Conservation (phyloP, 2,888 invertebrate species). For the Pachliopta kotzebuea region DNA sequence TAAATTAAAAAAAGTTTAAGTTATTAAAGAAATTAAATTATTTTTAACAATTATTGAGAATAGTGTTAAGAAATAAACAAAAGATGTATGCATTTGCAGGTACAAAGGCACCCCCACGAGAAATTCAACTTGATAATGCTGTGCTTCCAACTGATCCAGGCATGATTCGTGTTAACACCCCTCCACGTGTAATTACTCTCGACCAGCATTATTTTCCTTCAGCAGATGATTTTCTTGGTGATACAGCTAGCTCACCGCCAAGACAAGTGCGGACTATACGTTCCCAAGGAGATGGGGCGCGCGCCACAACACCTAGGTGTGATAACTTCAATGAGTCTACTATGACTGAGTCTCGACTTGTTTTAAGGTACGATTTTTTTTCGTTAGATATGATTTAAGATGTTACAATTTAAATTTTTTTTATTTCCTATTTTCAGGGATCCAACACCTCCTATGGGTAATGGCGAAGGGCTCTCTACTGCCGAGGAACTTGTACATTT, state of each 20-base stretch:
- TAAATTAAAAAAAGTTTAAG: no score
- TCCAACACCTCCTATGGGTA: constrained; percentile 83
- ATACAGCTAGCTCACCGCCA: constrained; percentile 61
- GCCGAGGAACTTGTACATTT: constrained; percentile 91
- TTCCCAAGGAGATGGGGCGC: constrained; percentile 67
- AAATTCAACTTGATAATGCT: constrained; percentile 92
- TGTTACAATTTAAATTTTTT: background rate
- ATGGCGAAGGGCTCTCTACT: constrained; percentile 84
- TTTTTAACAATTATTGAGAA: no score
- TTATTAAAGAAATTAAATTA: no score
- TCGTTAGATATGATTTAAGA: background rate
- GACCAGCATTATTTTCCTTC: constrained; percentile 92
- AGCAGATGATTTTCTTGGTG: constrained; percentile 75
- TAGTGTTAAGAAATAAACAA: no score
- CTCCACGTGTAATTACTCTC: constrained; percentile 92
- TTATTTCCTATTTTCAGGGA: constrained; percentile 70
- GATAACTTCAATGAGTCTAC: constrained; percentile 71
- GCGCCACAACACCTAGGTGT: constrained; percentile 58
- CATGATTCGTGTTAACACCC: constrained; percentile 91
- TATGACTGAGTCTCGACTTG: constrained; percentile 71
- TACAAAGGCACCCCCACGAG: constrained; percentile 91
- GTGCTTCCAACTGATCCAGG: constrained; percentile 86
- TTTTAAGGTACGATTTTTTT: constrained; percentile 54
- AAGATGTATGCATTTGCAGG: constrained; percentile 72
- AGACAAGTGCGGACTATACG: constrained; percentile 53